Base-by-base conservation (phyloP, 2,797 vertebrate genomes). In the Aulostomus chinensis region DNA sequence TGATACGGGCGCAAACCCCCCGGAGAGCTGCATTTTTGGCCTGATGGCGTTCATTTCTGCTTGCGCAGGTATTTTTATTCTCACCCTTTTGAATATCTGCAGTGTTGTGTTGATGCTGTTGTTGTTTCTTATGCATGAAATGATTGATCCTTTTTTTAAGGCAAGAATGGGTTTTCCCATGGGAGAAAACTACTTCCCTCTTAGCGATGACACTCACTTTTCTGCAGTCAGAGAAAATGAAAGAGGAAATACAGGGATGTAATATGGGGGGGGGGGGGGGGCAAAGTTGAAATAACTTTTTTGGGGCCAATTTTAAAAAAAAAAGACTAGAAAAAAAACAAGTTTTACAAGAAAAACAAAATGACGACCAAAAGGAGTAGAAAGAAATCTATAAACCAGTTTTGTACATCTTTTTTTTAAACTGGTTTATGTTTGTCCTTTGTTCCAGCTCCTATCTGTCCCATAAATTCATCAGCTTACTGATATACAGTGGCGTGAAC, bases 21-120 rank as follows among this genome's bases (percentile, higher is more conserved):
- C 97, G 0, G 96, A 98, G 72, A 99, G 96, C 28, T 94, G 95
- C 48, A 80, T 99, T 32, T 99, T 99, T 82, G 93, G 97, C 26
- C 88, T 97, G 73, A 97, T 99, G 97, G 93, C 96, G 15, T 92
- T 93, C 50, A 83, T 96, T 61, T 92, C 94, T 20, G 90, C 96
- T 14, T 92, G 94, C 78, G 87, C 96, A 90, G 95, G 96, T 98
- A 90, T 52, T 81, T 84, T 24, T 1, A 13, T 9, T 5, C 12
- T 2, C 16, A 43, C 3, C 5, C 14, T 0, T 6, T 1, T 12
- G 1, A 13, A 49, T 20, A 21, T 50, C 7, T n/a, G n/a, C n/a
- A n/a, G n/a, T n/a, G n/a, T n/a, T n/a, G n/a, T n/a, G n/a, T n/a
- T n/a, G n/a, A n/a, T n/a, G n/a, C n/a, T 31, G n/a, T 1, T 13